Evolutionary conservation across 2,113 vertebrate genomes (phyloP).

Genomic region (Zingel zingel): DNA sequence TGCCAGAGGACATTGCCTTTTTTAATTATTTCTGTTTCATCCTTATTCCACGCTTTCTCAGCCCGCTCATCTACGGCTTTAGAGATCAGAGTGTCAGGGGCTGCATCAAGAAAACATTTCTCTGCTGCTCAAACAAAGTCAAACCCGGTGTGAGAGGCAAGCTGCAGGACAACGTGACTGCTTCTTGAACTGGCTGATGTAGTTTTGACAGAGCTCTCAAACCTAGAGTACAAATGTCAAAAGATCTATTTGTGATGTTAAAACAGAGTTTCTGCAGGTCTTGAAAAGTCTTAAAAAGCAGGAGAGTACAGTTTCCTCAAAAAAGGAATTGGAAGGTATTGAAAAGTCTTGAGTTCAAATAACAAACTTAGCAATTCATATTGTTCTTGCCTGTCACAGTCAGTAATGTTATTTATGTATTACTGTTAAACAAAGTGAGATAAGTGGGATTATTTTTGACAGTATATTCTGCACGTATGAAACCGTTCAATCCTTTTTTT

Average conservation of each 20-base stretch:
- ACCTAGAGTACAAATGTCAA: not conserved
- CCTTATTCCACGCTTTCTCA: constrained; percentile 81
- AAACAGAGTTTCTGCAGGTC: not conserved
- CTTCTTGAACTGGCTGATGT: not conserved
- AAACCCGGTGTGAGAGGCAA: not conserved
- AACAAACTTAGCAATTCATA: not conserved
- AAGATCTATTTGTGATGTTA: not conserved
- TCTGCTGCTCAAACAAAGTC: constrained; percentile 46
- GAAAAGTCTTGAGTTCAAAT: not conserved
- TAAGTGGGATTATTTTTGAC: not conserved
- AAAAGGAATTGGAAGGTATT: not conserved
- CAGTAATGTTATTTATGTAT: not conserved
- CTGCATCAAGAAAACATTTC: constrained; percentile 58
- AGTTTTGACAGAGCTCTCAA: not conserved
- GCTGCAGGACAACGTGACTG: not conserved
- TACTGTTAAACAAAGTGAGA: not conserved
- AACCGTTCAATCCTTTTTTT: not conserved
- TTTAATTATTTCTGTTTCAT: constrained; percentile 80
- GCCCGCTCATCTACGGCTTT: constrained; percentile 83
- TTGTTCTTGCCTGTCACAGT: not conserved
- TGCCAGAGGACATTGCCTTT: constrained; percentile 64
- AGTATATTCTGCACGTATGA: not conserved
- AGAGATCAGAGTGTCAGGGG: constrained; percentile 76
- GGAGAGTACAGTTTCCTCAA: not conserved
- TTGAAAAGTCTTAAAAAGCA: not conserved